These are phyloP conservation scores for Strigamia maritima DNA, from an alignment of 2,888 invertebrate genomes.

Conservation along the genomic window DNA sequence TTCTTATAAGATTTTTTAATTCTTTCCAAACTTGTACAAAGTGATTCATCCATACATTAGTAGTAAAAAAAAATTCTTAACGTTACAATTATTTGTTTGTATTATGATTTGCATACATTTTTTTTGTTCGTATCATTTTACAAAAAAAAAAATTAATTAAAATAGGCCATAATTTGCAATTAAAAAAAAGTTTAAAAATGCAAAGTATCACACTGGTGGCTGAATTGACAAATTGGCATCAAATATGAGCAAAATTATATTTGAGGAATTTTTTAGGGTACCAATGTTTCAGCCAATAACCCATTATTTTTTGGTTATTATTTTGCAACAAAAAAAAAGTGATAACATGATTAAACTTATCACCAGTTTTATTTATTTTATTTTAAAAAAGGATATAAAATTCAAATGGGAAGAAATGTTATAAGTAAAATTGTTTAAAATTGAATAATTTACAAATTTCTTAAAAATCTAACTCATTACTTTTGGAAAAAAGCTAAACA, in stretches of 20 bases:
- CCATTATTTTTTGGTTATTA: slow-evolving; percentile 13
- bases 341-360: neutral
- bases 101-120: slow-evolving; percentile 18
- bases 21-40: slow-evolving; percentile 36
- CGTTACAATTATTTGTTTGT: slow-evolving; percentile 9
- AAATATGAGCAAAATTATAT: slow-evolving; percentile 12
- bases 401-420: neutral
- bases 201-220: slow-evolving; percentile 18
- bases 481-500: neutral
- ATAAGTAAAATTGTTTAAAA: neutral
- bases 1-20: slow-evolving; percentile 34
- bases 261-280: neutral
- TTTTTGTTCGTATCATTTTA: slow-evolving; percentile 20
- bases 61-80: slow-evolving; percentile 9
- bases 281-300: slow-evolving; percentile 1
- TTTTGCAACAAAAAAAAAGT: neutral
- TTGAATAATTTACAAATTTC: neutral
- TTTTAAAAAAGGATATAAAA: neutral
- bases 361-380: neutral
- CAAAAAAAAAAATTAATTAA: slow-evolving; percentile 24
- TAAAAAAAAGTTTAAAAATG: neutral
- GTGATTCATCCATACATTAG: slow-evolving; percentile 34
- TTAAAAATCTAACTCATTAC: neutral
- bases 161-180: too few species aligned
- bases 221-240: slow-evolving; percentile 15